Evolutionary conservation across 2,888 invertebrate genomes (phyloP).

Genomic region (Spodoptera picta): DNA sequence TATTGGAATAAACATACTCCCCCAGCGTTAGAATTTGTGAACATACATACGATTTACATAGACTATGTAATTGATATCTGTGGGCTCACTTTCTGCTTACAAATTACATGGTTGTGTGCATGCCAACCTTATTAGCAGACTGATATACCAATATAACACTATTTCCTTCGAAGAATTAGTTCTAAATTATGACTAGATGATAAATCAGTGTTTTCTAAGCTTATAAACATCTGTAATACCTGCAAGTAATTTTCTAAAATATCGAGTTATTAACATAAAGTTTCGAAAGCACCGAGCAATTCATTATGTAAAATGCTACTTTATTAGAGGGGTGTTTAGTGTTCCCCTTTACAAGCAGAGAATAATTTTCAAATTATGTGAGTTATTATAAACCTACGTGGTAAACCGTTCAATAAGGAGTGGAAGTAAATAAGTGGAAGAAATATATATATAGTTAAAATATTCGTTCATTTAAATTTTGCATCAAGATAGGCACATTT

Average conservation of each 20-base stretch:
- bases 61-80: conserved; percentile 59
- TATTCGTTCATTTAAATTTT: conserved; percentile 1
- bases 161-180: too few relatives aligned
- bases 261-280: conserved; percentile 26
- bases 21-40: conserved; percentile 38
- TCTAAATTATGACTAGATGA: too few relatives aligned
- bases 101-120: too few relatives aligned
- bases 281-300: conserved; percentile 25
- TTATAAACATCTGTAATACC: not conserved
- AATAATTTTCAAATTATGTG: not conserved
- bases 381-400: not conserved
- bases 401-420: not conserved
- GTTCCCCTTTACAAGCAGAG: conserved; percentile 3
- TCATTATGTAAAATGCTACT: conserved; percentile 37
- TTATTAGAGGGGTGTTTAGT: conserved; percentile 28
- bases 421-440: not conserved
- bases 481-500: not conserved
- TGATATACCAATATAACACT: too few relatives aligned
- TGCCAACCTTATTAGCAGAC: too few relatives aligned
- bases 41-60: conserved; percentile 56
- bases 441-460: not conserved
- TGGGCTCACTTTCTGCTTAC: conserved; percentile 33
- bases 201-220: too few relatives aligned
- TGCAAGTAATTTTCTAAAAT: conserved; percentile 21
- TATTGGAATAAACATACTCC: conserved; percentile 66